Percentiles rank a stretch among this genome's conserved stretches.
Conservation (phyloP, 2,888 invertebrate species). For the Ochropacha duplaris region DNA sequence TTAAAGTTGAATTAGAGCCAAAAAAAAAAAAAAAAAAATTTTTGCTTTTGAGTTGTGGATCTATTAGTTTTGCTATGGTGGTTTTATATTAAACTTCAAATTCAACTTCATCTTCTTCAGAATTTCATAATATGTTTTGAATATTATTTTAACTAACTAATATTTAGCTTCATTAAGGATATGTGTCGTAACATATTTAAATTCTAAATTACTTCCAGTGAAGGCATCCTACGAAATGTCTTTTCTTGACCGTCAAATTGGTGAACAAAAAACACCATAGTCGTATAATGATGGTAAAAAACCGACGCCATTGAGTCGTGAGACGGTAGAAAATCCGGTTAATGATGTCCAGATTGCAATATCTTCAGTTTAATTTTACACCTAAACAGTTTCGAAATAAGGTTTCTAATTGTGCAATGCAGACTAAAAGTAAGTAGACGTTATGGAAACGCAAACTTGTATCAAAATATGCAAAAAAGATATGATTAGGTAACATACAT, state of each 20-base stretch:
- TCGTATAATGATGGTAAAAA: slow-evolving; percentile 33
- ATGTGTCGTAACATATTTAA: neutral
- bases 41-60: too few species aligned
- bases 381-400: slow-evolving; percentile 16
- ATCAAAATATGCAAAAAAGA: slow-evolving; percentile 5
- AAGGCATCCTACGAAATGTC: slow-evolving; percentile 28
- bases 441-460: slow-evolving; percentile 8
- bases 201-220: slow-evolving; percentile 20
- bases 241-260: slow-evolving; percentile 28
- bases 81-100: too few species aligned
- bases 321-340: slow-evolving; percentile 30
- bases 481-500: slow-evolving; percentile 2
- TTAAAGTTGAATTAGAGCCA: too few species aligned
- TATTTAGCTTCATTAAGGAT: neutral
- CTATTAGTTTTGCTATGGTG: too few species aligned
- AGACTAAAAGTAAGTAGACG: slow-evolving; percentile 13
- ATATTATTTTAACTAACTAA: too few species aligned
- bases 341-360: slow-evolving; percentile 15
- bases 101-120: too few species aligned
- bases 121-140: too few species aligned
- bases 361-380: slow-evolving; percentile 8
- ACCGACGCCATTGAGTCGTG: slow-evolving; percentile 29
- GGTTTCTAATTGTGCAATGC: slow-evolving; percentile 11
- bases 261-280: slow-evolving; percentile 35
- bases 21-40: too few species aligned